These are phyloP conservation scores for Setipinna tenuifilis DNA, from an alignment of 2,797 vertebrate genomes.

Conservation along the genomic window DNA sequence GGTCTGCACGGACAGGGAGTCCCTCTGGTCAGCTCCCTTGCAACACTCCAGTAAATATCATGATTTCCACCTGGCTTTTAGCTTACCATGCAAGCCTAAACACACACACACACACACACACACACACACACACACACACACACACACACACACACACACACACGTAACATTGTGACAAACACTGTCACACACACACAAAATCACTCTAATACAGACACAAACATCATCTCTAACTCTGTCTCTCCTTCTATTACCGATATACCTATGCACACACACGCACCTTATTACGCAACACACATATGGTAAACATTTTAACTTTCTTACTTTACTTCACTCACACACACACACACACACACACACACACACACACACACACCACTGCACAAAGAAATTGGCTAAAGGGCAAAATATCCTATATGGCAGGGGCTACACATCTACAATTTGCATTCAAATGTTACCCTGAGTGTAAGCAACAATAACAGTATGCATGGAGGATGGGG, in stretches of 20 bases:
- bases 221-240: background rate
- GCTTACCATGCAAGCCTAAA: background rate
- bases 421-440: background rate
- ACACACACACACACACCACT: background rate
- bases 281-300: background rate
- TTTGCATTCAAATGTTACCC: constrained; percentile 9
- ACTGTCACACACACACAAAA: background rate
- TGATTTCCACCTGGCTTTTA: background rate
- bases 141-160: background rate
- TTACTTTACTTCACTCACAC: background rate
- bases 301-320: too few species aligned
- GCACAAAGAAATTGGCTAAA: background rate
- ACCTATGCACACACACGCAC: background rate
- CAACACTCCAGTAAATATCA: background rate
- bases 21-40: background rate
- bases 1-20: background rate
- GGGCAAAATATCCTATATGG: background rate
- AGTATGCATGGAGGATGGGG: background rate
- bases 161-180: background rate
- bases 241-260: background rate
- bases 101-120: background rate
- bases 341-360: constrained; percentile 10
- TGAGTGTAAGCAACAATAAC: background rate
- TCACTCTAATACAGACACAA: background rate
- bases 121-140: background rate